A percentile compares a stretch with the other conserved stretches of the same genome.
Conservation (phyloP, 2,797 vertebrate genomes). For the Labeo calbasu region DNA sequence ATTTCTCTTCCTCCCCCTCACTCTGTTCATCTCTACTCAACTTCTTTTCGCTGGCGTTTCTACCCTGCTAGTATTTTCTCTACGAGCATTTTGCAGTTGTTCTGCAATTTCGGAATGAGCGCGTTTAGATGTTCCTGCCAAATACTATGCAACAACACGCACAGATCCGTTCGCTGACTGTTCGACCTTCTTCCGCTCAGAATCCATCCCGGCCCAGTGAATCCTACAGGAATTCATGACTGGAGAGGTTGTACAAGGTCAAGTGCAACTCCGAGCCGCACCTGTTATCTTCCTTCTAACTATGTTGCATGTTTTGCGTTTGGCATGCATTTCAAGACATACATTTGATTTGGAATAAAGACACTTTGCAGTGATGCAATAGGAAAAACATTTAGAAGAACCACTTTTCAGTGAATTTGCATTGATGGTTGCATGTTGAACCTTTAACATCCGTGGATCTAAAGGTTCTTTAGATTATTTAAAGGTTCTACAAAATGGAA, state of each 20-base stretch:
- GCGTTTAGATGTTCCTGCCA: slow-evolving; percentile 24
- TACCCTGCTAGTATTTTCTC: slow-evolving; percentile 14
- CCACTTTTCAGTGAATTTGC: background rate
- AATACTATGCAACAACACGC: background rate
- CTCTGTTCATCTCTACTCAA: background rate
- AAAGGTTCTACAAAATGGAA: background rate
- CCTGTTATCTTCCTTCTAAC: background rate
- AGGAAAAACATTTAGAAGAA: background rate
- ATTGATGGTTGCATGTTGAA: background rate
- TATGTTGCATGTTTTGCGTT: background rate
- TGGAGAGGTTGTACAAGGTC: slow-evolving; percentile 11
- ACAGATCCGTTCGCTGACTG: background rate
- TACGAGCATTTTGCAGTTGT: background rate
- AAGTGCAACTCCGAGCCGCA: background rate
- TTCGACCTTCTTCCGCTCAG: slow-evolving; percentile 14
- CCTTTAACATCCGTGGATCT: background rate
- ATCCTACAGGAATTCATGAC: slow-evolving; percentile 28
- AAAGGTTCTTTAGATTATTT: background rate
- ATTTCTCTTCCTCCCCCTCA: slow-evolving; percentile 15
- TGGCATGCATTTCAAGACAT: background rate
- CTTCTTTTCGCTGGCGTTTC: background rate
- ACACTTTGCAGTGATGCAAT: background rate
- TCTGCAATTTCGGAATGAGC: background rate
- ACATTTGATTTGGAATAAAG: background rate
- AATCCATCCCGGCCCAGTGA: slow-evolving; percentile 1